Percentiles rank a stretch among this genome's conserved stretches.
These are phyloP conservation scores for Uropetala carovei DNA, from an alignment of 2,888 invertebrate species.

Conservation along the genomic window DNA sequence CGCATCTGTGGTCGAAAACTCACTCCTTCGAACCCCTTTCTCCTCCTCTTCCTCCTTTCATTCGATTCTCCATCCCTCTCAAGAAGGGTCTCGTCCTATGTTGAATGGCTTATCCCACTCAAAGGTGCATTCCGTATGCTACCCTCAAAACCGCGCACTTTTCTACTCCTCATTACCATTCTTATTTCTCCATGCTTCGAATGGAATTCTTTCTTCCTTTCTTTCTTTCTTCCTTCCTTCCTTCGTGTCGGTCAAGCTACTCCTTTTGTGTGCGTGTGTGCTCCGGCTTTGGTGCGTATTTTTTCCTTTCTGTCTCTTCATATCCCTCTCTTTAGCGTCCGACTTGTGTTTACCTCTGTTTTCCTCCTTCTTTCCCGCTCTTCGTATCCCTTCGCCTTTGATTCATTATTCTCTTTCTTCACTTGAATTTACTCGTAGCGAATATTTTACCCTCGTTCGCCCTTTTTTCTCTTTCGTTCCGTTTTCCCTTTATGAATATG, in stretches of 20 bases:
- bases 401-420: background rate
- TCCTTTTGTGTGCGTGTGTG: background rate
- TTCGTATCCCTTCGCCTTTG: background rate
- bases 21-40: background rate
- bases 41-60: too few relatives aligned
- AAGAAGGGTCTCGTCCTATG: background rate
- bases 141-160: background rate
- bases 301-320: background rate
- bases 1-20: background rate
- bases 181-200: too few relatives aligned
- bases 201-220: too few relatives aligned
- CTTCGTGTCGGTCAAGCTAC: background rate
- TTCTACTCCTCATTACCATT: background rate
- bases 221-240: too few relatives aligned
- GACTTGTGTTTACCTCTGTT: background rate
- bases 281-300: background rate
- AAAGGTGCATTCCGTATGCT: slow-evolving; percentile 14
- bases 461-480: too few relatives aligned
- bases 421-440: too few relatives aligned
- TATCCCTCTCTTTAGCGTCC: background rate
- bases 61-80: background rate
- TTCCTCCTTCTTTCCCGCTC: background rate
- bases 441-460: too few relatives aligned
- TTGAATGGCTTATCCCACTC: background rate
- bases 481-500: too few relatives aligned